Conservation (phyloP, 1,140 invertebrate species). For the Drosophila athabasca region DNA sequence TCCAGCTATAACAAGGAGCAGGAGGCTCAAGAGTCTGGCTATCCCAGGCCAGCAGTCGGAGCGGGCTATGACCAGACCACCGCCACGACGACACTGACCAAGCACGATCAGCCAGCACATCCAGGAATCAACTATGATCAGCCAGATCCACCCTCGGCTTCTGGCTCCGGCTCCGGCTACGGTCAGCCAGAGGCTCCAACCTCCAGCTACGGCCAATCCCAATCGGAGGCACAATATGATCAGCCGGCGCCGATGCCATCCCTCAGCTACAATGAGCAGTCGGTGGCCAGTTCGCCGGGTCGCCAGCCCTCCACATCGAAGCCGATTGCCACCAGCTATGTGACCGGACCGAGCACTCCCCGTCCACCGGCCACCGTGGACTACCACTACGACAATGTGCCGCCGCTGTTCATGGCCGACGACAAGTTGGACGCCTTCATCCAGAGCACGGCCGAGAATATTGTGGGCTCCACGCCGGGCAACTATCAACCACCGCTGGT, state of each 20-base stretch:
- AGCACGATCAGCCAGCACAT: constrained; percentile 19
- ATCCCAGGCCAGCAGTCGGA: constrained; percentile 17
- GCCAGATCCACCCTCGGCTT: constrained; percentile 21
- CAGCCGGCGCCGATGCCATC: constrained; percentile 29
- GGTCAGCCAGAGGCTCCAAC: constrained; percentile 25
- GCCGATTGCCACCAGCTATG: constrained; percentile 86
- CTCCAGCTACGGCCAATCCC: constrained; percentile 9
- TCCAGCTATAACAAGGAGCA: constrained; percentile 36
- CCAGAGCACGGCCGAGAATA: constrained; percentile 74
- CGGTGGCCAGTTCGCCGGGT: constrained; percentile 53
- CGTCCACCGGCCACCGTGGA: constrained; percentile 65
- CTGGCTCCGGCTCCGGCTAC: constrained; percentile 14
- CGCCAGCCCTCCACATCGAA: constrained; percentile 62
- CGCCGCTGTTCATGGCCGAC: constrained; percentile 73
- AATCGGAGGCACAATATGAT: constrained; percentile 8
- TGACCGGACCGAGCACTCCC: constrained; percentile 84
- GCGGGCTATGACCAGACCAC: background rate
- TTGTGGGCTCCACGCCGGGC: constrained; percentile 63
- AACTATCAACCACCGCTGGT: constrained; percentile 59
- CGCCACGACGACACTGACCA: background rate
- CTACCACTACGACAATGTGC: constrained; percentile 77
- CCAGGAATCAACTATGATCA: constrained; percentile 44
- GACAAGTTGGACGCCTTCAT: constrained; percentile 79
- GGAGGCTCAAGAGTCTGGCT: constrained; percentile 17
- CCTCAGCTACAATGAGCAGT: constrained; percentile 44